These are phyloP conservation scores for Dryas iulia DNA, from an alignment of 1,140 invertebrate genomes.

Conservation along the genomic window DNA sequence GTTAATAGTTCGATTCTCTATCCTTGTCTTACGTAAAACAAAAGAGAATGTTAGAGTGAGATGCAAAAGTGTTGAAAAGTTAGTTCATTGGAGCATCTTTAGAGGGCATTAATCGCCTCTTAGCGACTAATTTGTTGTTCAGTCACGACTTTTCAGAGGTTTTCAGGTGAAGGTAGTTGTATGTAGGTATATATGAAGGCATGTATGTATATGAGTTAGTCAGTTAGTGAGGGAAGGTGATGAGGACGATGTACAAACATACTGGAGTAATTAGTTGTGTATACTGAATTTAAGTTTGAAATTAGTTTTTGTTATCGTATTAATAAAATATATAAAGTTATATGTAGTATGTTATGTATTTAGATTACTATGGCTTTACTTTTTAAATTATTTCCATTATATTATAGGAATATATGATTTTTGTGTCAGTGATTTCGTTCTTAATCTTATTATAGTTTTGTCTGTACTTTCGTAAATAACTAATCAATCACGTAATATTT, in stretches of 20 bases:
- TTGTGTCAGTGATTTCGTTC: too few species aligned
- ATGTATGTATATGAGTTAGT: background rate
- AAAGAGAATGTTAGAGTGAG: constrained; percentile 12
- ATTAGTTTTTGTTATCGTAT: background rate
- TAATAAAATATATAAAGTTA: background rate
- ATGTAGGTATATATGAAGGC: background rate
- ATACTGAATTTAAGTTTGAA: background rate
- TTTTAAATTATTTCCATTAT: too few species aligned
- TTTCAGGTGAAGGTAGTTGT: too few species aligned
- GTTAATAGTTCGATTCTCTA: constrained; percentile 13
- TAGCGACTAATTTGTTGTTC: constrained; percentile 31
- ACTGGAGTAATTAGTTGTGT: background rate
- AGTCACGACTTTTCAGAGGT: constrained; percentile 15
- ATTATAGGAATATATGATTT: too few species aligned
- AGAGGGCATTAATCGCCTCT: constrained; percentile 32
- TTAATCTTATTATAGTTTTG: too few species aligned
- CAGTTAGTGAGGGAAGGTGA: background rate
- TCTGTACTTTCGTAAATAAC: too few species aligned
- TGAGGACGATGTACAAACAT: background rate
- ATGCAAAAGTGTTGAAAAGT: constrained; percentile 18
- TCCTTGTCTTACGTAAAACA: constrained; percentile 8
- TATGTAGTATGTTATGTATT: too few species aligned
- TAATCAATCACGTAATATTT: too few species aligned
- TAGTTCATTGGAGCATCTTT: constrained; percentile 32
- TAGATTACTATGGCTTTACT: too few species aligned